Evolutionary conservation across 2,797 vertebrate species (phyloP), one percentile per base, ranked within the genome.

Genomic region (Muraenolepis orangiensis): DNA sequence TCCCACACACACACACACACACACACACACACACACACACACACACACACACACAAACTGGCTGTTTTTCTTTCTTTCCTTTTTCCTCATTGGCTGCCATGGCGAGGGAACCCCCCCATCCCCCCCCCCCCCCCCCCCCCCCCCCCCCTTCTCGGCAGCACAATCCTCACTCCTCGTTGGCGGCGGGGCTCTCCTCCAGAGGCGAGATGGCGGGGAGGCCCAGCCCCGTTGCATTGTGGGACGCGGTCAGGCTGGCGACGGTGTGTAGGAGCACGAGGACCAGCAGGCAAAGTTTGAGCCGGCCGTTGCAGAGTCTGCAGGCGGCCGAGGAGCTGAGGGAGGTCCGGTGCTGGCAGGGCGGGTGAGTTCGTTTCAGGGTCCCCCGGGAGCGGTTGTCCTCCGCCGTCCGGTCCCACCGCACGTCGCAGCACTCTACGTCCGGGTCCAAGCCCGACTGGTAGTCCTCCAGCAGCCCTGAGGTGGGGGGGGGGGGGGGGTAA

Each of bases 231-330:
- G 95, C 92, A 92, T 96, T 98, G 91, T 98, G 96, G 91, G 95
- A 94, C 86, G 95, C 95, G 76, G 96, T 97, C 93, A 97, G 95
- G 87, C 96, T 95, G 92, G 97, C 96, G 87, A 98, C 96, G 84
- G 97, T 98, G 93, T 99, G 98, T 84, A 99, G 94, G 84, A 99
- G 95, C 84, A 98, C 95, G 74, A 99, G 94, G 80, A 98, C 95
- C 74, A 99, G 95, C 85, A 99, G 94, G 91, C 96, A 98, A 91
- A 99, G 95, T 94, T 95, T 98, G 90, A 99, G 96, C 91, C 96
- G 96, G 94, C 96, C 95, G 90, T 94, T 94, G 92, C 96, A 97
- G 93, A 98, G 96, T 96, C 96, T 96, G 88, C 95, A 94, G 87
- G 96, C 96, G 82, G 97, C 95, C 77, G 97, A 97, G 85, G 94